Evolutionary conservation across 2,113 vertebrate species (phyloP).

Genomic region (Aegithalos caudatus): DNA sequence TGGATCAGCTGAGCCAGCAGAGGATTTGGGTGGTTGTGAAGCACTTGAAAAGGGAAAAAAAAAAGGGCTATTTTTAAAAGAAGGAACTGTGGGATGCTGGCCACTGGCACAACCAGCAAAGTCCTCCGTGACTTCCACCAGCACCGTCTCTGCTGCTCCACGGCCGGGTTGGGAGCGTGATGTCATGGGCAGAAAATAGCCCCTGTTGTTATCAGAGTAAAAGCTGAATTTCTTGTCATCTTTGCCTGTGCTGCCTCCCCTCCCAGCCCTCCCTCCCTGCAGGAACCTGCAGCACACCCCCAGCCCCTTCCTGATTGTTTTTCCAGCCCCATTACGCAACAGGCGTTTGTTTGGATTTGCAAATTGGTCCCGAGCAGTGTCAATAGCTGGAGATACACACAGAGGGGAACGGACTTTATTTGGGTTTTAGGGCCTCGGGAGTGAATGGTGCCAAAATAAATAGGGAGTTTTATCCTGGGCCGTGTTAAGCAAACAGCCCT

Average conservation of each 20-base stretch:
- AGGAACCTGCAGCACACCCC: neutral
- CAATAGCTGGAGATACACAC: slow-evolving; percentile 10
- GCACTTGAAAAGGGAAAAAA: neutral
- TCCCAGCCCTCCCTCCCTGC: neutral
- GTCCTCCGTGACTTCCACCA: neutral
- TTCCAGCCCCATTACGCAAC: slow-evolving; percentile 48
- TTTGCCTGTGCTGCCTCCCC: neutral
- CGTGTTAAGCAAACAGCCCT: neutral
- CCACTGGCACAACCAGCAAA: neutral
- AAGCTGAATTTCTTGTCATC: slow-evolving; percentile 4
- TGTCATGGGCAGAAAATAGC: slow-evolving; percentile 36
- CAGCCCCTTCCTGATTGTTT: slow-evolving; percentile 48
- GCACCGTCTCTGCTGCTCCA: neutral
- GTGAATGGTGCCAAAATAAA: neutral
- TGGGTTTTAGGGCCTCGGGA: slow-evolving; percentile 24
- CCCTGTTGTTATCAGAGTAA: slow-evolving; percentile 7
- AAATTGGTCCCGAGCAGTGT: slow-evolving; percentile 17
- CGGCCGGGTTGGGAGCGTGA: neutral
- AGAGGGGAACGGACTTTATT: neutral
- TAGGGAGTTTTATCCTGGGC: neutral
- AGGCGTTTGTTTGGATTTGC: neutral
- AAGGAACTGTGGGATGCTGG: accelerated
- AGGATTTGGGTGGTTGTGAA: neutral
- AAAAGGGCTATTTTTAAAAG: accelerated
- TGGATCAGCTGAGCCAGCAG: neutral